phyloP scores from a whole-genome alignment of 2,113 vertebrate species.

The Coryphaenoides rupestris region DNA sequence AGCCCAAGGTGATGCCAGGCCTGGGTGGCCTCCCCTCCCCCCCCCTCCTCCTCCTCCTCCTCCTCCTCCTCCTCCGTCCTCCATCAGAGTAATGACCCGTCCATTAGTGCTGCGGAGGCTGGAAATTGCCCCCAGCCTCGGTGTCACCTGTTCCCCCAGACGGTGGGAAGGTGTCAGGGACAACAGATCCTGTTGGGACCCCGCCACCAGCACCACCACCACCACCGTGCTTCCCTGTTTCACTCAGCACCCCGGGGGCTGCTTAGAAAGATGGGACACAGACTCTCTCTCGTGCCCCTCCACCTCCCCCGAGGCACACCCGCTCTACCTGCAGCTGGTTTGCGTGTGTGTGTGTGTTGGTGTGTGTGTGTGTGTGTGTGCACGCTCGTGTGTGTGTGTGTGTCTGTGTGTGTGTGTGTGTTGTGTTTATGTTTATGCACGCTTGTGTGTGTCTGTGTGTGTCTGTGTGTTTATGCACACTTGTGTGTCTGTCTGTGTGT shows the following conservation, averaged over 20 bases:
- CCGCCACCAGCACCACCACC: too few species aligned
- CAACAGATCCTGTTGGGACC: conserved; percentile 55
- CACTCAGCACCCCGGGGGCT: conserved; percentile 50
- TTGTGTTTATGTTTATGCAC: neutral
- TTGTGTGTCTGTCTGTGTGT: too few species aligned
- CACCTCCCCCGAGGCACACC: conserved; percentile 29
- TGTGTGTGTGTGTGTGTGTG: neutral
- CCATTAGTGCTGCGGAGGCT: conserved; percentile 34
- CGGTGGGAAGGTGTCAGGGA: conserved; percentile 48
- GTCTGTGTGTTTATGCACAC: conserved; percentile 1
- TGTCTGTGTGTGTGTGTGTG: neutral
- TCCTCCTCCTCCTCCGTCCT: neutral
- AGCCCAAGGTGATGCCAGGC: conserved; percentile 14
- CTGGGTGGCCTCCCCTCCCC: conserved; percentile 21
- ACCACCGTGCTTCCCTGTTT: conserved; percentile 61
- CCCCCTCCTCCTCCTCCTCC: too few species aligned
- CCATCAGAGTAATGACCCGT: conserved; percentile 35
- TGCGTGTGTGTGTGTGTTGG: conserved; percentile 2
- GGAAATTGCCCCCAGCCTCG: conserved; percentile 21
- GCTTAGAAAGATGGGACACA: conserved; percentile 46
- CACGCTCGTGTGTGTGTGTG: neutral
- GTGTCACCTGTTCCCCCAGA: conserved; percentile 19
- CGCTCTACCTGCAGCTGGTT: conserved; percentile 4
- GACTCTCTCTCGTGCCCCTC: conserved; percentile 30
- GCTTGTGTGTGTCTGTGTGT: conserved; percentile 1